A percentile compares a stretch with the other conserved stretches of the same genome.
phyloP scores from a whole-genome alignment of 2,888 invertebrate species.

The Lottia scabra region DNA sequence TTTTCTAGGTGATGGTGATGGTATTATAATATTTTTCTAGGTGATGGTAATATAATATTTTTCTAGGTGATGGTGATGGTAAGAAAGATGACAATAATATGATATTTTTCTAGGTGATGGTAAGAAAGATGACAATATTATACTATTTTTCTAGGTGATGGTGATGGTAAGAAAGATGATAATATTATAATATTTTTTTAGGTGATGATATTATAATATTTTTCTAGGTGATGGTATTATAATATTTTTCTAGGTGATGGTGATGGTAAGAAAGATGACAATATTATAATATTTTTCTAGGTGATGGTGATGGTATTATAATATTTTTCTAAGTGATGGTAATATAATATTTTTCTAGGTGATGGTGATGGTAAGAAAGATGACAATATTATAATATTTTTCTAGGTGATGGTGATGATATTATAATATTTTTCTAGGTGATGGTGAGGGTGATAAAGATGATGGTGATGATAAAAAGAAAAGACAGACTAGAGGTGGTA shows the following conservation, averaged over 20 bases:
- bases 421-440: conserved; percentile 20
- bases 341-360: conserved; percentile 87
- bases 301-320: not conserved
- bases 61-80: conserved; percentile 95
- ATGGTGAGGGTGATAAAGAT: conserved; percentile 45
- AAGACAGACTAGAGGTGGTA: conserved; percentile 95
- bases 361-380: conserved; percentile 97
- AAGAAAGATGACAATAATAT: conserved; percentile 78
- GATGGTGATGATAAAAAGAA: conserved; percentile 91
- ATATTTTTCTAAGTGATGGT: conserved; percentile 26
- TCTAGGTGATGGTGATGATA: not conserved
- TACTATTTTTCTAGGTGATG: no score
- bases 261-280: conserved; percentile 84
- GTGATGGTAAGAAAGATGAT: not conserved
- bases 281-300: no score
- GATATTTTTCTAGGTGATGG: conserved; percentile 27
- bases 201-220: conserved; percentile 75
- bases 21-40: no score
- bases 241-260: conserved; percentile 97
- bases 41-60: conserved; percentile 77
- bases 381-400: no score
- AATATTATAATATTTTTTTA: no score
- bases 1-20: no score
- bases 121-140: conserved; percentile 71
- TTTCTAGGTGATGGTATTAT: conserved; percentile 89